Evolutionary conservation across 2,113 vertebrate species (phyloP).

Genomic region (Pogona vitticeps): DNA sequence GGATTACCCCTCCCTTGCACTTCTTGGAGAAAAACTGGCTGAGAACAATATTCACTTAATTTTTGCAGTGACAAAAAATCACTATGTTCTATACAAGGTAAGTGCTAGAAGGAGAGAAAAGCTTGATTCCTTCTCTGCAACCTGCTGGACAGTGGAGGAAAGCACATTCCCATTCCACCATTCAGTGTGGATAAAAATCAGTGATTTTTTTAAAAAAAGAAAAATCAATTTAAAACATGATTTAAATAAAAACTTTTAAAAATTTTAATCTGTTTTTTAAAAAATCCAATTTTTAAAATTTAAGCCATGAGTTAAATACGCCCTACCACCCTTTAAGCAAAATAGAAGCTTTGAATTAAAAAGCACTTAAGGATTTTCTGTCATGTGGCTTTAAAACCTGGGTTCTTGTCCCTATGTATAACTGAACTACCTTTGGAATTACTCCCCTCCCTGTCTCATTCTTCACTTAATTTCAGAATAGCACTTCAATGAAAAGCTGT

Average conservation of each 20-base stretch:
- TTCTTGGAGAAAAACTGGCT: conserved; percentile 94
- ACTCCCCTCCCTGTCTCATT: background rate
- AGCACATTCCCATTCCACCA: too few relatives aligned
- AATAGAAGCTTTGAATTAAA: accelerated
- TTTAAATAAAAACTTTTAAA: too few relatives aligned
- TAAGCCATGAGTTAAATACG: background rate
- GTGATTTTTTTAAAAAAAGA: too few relatives aligned
- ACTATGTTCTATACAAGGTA: conserved; percentile 96
- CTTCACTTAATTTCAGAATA: background rate
- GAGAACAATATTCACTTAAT: conserved; percentile 98
- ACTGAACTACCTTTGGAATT: background rate
- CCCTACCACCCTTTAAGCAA: background rate
- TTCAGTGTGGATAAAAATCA: too few relatives aligned
- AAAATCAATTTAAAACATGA: too few relatives aligned
- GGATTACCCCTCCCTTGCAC: conserved; percentile 95
- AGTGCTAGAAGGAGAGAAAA: accelerated
- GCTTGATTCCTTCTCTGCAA: background rate
- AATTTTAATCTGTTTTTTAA: too few relatives aligned
- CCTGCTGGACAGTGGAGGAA: background rate
- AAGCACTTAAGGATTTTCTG: background rate
- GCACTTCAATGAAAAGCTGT: conserved; percentile 27
- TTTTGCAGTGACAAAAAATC: conserved; percentile 92
- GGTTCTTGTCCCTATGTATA: background rate
- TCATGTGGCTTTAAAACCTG: background rate
- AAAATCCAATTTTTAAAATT: too few relatives aligned